phyloP scores from a whole-genome alignment of 2,113 vertebrate genomes.

The Oryzias woworae region DNA sequence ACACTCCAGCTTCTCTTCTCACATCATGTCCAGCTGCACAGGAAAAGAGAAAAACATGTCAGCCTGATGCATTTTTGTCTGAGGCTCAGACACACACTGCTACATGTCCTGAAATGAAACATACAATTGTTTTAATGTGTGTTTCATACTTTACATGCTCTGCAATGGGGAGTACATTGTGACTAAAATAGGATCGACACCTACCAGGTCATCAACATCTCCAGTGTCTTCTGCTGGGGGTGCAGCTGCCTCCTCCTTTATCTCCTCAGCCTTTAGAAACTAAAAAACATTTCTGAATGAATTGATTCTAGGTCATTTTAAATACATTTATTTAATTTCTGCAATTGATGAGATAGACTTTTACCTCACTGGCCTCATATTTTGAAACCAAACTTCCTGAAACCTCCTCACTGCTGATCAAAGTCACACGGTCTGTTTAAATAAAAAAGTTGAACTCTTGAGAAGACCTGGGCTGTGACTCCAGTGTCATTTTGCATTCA shows the following conservation, averaged over 20 bases:
- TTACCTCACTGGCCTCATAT: conserved; percentile 88
- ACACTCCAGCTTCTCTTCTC: conserved; percentile 49
- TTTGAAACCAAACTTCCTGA: conserved; percentile 81
- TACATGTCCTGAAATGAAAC: neutral
- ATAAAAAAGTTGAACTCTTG: conserved; percentile 21
- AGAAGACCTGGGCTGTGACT: neutral
- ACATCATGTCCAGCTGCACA: conserved; percentile 95
- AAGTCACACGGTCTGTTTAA: conserved; percentile 83
- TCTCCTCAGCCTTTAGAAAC: conserved; percentile 84
- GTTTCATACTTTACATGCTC: too few species aligned
- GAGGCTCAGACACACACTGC: neutral
- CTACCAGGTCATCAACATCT: conserved; percentile 94
- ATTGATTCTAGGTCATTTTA: neutral
- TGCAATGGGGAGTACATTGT: too few species aligned
- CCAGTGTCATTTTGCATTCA: neutral
- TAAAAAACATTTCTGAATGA: conserved; percentile 41
- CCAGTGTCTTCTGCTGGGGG: conserved; percentile 77
- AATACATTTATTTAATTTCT: neutral
- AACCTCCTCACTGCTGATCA: conserved; percentile 89
- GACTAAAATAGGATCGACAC: conserved; percentile 22
- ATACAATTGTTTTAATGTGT: conserved; percentile 2
- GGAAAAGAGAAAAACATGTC: conserved; percentile 35
- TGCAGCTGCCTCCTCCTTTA: conserved; percentile 56
- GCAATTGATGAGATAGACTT: neutral
- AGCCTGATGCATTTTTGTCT: conserved; percentile 20